phyloP scores from a whole-genome alignment of 2,797 vertebrate species.

The Takifugu ocellatus region DNA sequence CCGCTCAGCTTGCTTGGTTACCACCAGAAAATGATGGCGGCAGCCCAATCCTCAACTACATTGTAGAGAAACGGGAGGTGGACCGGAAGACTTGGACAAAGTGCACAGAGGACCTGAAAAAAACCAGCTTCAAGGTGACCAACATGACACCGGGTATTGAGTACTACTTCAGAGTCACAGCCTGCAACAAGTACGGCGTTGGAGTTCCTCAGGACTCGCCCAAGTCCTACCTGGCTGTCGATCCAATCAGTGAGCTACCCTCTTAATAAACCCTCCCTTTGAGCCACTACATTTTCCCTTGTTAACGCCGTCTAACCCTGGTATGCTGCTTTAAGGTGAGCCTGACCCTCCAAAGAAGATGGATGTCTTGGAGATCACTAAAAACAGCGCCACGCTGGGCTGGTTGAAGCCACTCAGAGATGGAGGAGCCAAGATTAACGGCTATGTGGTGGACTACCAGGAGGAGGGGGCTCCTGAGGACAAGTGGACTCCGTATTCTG shows the following conservation, averaged over 20 bases:
- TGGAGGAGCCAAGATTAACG: conserved; percentile 94
- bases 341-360: conserved; percentile 97
- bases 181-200: conserved; percentile 94
- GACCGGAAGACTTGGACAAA: conserved; percentile 96
- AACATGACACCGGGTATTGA: conserved; percentile 89
- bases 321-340: conserved; percentile 77
- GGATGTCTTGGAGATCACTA: conserved; percentile 93
- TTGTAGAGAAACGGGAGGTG: conserved; percentile 93
- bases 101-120: conserved; percentile 87
- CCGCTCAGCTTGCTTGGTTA: conserved; percentile 91
- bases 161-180: conserved; percentile 95
- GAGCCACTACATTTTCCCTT: background rate
- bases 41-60: conserved; percentile 89
- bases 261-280: no score
- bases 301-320: conserved; percentile 7
- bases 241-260: conserved; percentile 89
- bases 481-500: conserved; percentile 93
- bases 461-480: conserved; percentile 87
- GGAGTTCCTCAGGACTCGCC: conserved; percentile 91
- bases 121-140: conserved; percentile 92
- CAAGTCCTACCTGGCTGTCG: conserved; percentile 88
- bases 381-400: conserved; percentile 89
- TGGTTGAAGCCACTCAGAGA: conserved; percentile 95
- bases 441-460: conserved; percentile 92
- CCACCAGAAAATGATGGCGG: conserved; percentile 98